These are phyloP conservation scores for Macrophya annulata DNA, from an alignment of 2,888 invertebrate species.

Conservation along the genomic window DNA sequence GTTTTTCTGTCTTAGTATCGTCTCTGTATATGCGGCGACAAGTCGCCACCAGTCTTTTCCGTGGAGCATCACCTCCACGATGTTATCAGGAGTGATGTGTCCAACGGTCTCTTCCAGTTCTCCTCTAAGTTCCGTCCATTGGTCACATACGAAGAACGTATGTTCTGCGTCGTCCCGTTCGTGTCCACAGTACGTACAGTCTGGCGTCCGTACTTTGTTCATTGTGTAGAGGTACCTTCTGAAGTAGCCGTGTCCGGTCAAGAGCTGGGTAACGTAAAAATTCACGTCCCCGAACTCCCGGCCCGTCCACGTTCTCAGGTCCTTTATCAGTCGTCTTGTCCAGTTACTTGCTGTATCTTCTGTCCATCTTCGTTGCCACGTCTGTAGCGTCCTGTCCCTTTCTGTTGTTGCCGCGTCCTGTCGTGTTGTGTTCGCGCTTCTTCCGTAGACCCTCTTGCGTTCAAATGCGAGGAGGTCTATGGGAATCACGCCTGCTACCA, in stretches of 20 bases:
- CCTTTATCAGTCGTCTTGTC: slow-evolving; percentile 54
- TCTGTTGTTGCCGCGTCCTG: slow-evolving; percentile 37
- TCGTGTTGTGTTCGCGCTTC: slow-evolving; percentile 34
- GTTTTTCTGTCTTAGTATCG: slow-evolving; percentile 4
- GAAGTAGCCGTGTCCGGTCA: slow-evolving; percentile 65
- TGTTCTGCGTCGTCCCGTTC: slow-evolving; percentile 59
- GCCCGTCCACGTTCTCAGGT: slow-evolving; percentile 26
- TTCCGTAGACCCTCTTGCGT: slow-evolving; percentile 23
- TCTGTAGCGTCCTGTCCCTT: slow-evolving; percentile 34
- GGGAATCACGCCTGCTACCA: slow-evolving; percentile 45
- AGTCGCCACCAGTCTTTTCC: background rate
- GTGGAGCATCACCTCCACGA: slow-evolving; percentile 56
- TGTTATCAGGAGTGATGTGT: slow-evolving; percentile 55
- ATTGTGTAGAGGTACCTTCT: slow-evolving; percentile 60
- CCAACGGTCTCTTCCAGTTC: slow-evolving; percentile 42
- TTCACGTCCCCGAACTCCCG: slow-evolving; percentile 51
- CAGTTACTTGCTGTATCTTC: slow-evolving; percentile 42
- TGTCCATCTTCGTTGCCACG: slow-evolving; percentile 57
- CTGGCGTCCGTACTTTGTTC: slow-evolving; percentile 53
- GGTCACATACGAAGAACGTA: slow-evolving; percentile 61
- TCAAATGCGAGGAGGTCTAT: slow-evolving; percentile 1
- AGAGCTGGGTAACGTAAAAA: slow-evolving; percentile 63
- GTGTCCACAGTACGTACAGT: slow-evolving; percentile 56
- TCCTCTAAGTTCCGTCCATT: slow-evolving; percentile 43
- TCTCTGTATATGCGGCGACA: background rate